Base-by-base conservation (phyloP, 2,113 vertebrate species). In the Epinephelus cyanopodus region DNA sequence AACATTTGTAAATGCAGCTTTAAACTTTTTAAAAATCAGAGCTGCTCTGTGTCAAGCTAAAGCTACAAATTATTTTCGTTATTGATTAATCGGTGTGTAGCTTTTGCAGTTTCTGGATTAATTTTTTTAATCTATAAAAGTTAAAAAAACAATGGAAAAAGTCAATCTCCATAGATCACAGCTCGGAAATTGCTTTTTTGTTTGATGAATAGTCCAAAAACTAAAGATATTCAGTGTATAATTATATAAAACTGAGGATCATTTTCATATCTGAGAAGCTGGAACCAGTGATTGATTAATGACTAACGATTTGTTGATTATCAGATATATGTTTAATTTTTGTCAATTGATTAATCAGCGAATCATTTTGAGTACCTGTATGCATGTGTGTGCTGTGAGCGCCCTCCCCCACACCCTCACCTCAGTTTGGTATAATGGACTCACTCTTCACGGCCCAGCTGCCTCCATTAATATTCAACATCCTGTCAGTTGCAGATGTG, bases 401-500 rank as follows among this genome's bases (percentile, higher is more conserved):
- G 4, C 23, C 2, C 29, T 2, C 80, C n/a, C n/a, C 25, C 27
- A 25, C 68, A 39, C 67, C 21, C 48, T 56, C 58, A 4, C 3
- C 73, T 69, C 66, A 48, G 72, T 74, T 23, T 68, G 66, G 9
- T 60, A 61, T 66, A 39, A 67, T 39, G 62, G 66, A 58, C 53
- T 82, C 48, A 10, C 29, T 25, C 61, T 48, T 23, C 18, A 42
- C 53, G 11, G 17, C 33, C 70, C 42, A 54, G 77, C 66, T 68
- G 75, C 68, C 39, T 17, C 45, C 77, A 87, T 91, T 87, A 83
- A 84, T 89, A 90, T 84, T 87, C 82, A 77, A 10, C 33, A 5
- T 62, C 81, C 80, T 86, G 87, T 86, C 87, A 89, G 82, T 11
- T 57, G 77, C 89, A 90, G 75, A 85, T 85, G 87, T 61, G 85